Percentiles rank a stretch among this genome's conserved stretches.
Conservation (phyloP, 2,888 invertebrate genomes). For the Aspidiotus rigidus region DNA sequence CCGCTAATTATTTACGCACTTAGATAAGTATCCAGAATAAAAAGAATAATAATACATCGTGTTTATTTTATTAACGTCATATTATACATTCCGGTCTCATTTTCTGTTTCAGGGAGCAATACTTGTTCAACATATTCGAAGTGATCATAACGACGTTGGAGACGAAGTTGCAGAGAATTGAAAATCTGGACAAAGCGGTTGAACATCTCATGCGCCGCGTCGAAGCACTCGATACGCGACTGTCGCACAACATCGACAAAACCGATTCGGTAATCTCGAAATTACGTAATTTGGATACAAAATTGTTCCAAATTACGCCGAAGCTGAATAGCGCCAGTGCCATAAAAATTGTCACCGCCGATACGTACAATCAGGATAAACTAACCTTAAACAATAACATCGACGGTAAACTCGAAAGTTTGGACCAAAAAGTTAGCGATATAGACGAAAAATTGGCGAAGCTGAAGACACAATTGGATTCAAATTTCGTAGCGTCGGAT, state of each 20-base stretch:
- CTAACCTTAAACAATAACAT: conserved; percentile 44
- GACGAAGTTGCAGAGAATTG: conserved; percentile 76
- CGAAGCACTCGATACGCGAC: conserved; percentile 68
- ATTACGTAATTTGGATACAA: conserved; percentile 62
- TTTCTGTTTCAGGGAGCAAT: conserved; percentile 67
- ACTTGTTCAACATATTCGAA: conserved; percentile 79
- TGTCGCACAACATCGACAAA: conserved; percentile 74
- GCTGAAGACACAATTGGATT: conserved; percentile 73
- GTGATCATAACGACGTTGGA: conserved; percentile 81
- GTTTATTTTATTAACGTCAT: not conserved
- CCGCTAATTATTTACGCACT: no score
- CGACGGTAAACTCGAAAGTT: conserved; percentile 57
- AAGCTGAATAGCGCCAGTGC: conserved; percentile 13
- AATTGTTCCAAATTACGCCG: conserved; percentile 53
- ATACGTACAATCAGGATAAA: conserved; percentile 23
- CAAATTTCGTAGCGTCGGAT: conserved; percentile 67
- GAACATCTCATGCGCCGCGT: conserved; percentile 78
- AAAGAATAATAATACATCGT: not conserved
- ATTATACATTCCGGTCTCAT: conserved; percentile 36
- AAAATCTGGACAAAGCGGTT: conserved; percentile 77
- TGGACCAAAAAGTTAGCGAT: conserved; percentile 74
- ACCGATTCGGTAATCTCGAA: conserved; percentile 74
- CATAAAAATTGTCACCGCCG: conserved; percentile 27
- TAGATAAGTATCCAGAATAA: no score
- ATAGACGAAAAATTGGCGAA: conserved; percentile 70